Percentiles rank a stretch among this genome's conserved stretches.
Evolutionary conservation across 1,140 invertebrate species (phyloP).

Genomic region (Octopus bimaculoides): DNA sequence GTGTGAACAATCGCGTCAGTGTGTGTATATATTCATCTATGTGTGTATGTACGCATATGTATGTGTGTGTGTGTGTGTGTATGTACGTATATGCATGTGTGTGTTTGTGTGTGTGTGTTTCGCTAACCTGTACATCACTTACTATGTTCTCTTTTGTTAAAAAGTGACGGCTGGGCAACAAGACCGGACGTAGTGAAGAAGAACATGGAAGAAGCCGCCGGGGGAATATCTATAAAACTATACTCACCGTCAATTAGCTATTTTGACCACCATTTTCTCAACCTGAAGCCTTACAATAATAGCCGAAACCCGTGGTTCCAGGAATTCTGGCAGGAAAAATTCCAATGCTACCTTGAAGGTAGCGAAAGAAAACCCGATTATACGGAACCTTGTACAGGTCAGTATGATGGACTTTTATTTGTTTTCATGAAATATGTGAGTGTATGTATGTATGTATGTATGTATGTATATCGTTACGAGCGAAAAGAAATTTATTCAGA

Average conservation of each 20-base stretch:
- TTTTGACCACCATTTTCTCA: conserved; percentile 72
- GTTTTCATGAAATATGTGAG: too few species aligned
- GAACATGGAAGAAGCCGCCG: conserved; percentile 69
- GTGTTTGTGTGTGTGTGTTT: background rate
- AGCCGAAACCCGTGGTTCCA: conserved; percentile 73
- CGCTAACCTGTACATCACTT: too few species aligned
- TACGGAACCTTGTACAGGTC: conserved; percentile 45
- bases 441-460: too few species aligned
- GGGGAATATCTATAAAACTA: conserved; percentile 73
- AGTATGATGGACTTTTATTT: background rate
- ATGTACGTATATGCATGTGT: background rate
- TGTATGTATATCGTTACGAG: too few species aligned
- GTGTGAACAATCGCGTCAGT: background rate
- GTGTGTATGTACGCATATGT: background rate
- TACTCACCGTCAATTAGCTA: conserved; percentile 68
- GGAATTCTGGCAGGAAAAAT: conserved; percentile 74
- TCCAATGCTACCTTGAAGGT: conserved; percentile 63
- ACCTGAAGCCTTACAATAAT: conserved; percentile 67
- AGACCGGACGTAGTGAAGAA: conserved; percentile 72
- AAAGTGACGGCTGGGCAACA: conserved; percentile 75
- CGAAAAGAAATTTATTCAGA: too few species aligned
- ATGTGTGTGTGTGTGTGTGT: background rate
- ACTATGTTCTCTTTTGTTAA: conserved; percentile 17
- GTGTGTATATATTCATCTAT: background rate
- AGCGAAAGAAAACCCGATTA: conserved; percentile 18